Percentiles rank a stretch among this genome's conserved stretches.
Evolutionary conservation across 2,888 invertebrate genomes (phyloP).

Genomic region (Theretra japonica): DNA sequence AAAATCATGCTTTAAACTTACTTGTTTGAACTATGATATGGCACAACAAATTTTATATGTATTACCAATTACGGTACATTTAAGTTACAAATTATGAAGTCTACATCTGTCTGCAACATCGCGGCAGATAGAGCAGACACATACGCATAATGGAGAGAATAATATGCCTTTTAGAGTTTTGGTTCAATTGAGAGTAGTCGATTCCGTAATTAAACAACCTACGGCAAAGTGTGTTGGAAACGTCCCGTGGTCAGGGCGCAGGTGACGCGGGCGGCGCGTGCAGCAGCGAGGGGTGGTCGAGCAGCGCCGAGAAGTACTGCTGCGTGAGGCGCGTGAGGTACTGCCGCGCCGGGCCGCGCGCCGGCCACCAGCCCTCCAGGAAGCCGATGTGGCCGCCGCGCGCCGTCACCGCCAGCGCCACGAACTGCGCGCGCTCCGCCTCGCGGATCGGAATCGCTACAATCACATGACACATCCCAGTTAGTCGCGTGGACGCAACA

Average conservation of each 20-base stretch:
- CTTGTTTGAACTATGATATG: no score
- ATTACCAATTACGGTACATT: no score
- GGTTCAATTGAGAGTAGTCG: neutral
- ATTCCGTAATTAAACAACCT: neutral
- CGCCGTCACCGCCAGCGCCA: conserved; percentile 89
- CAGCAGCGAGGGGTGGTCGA: conserved; percentile 58
- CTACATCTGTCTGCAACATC: no score
- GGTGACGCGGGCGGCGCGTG: conserved; percentile 28
- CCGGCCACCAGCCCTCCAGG: conserved; percentile 91
- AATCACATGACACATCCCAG: neutral
- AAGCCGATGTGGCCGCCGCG: conserved; percentile 93
- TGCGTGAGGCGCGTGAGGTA: conserved; percentile 78
- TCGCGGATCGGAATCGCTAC: conserved; percentile 85
- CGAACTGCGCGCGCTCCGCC: conserved; percentile 85
- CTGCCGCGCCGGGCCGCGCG: conserved; percentile 70
- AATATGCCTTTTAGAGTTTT: no score
- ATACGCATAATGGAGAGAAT: no score
- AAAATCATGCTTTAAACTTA: no score
- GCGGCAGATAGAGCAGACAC: no score
- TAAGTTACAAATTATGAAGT: no score
- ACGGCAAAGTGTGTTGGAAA: neutral
- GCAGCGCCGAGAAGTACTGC: conserved; percentile 87
- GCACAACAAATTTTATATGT: no score
- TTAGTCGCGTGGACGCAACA: neutral
- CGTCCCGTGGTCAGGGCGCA: neutral